Percentiles rank a stretch among this genome's conserved stretches.
Conservation (phyloP, 2,113 vertebrate species). For the Indicator maculatus region DNA sequence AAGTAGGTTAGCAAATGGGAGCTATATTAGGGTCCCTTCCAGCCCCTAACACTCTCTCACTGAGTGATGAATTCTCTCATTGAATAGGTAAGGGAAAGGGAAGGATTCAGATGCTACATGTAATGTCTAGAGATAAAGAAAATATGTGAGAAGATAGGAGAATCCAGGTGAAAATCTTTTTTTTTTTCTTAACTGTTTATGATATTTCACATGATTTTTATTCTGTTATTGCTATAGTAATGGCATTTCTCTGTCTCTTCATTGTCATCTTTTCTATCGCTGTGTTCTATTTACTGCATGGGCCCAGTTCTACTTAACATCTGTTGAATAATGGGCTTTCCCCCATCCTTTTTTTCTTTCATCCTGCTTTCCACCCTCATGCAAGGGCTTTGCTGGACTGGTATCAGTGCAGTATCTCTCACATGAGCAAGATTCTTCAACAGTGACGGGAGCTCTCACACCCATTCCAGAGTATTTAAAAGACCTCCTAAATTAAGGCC, state of each 20-base stretch:
- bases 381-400: background rate
- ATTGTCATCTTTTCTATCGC: background rate
- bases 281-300: background rate
- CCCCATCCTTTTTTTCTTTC: too few species aligned
- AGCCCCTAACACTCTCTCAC: too few species aligned
- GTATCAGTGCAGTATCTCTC: background rate
- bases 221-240: slow-evolving; percentile 22
- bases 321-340: background rate
- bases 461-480: background rate
- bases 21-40: background rate
- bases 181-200: background rate
- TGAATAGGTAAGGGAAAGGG: background rate
- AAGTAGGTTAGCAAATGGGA: background rate
- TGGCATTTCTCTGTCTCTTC: background rate
- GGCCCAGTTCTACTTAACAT: background rate
- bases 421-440: background rate
- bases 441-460: background rate
- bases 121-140: background rate
- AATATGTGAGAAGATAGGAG: background rate
- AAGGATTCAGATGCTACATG: background rate
- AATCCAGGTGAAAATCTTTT: background rate
- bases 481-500: background rate
- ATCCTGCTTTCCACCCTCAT: background rate
- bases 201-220: background rate
- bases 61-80: background rate